These are phyloP conservation scores for Esox lucius DNA, from an alignment of 2,797 vertebrate species.

Conservation along the genomic window DNA sequence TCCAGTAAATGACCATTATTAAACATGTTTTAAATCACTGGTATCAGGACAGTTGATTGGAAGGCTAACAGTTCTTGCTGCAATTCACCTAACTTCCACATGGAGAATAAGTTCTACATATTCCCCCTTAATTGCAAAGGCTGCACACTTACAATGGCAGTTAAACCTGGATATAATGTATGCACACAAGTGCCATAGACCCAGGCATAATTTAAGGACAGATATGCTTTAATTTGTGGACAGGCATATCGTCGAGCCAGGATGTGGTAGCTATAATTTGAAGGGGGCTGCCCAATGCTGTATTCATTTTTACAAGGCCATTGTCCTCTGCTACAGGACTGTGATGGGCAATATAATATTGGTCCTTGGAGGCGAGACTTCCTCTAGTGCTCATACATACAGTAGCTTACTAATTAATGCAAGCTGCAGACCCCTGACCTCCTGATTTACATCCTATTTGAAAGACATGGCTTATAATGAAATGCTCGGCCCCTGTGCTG, in stretches of 20 bases:
- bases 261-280: neutral
- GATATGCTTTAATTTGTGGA: neutral
- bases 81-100: no score
- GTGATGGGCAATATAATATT: neutral
- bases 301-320: neutral
- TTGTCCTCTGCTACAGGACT: neutral
- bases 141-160: neutral
- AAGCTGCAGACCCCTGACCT: conserved; percentile 7
- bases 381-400: neutral
- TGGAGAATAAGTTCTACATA: no score
- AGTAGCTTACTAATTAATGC: conserved; percentile 13
- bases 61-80: no score
- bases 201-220: neutral
- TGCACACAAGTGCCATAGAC: neutral
- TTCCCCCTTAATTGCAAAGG: neutral
- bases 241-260: neutral
- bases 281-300: neutral
- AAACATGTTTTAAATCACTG: no score
- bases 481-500: neutral
- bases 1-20: no score
- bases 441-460: conserved; percentile 9
- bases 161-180: neutral
- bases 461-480: conserved; percentile 13
- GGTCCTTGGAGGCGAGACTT: neutral
- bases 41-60: no score